phyloP scores from a whole-genome alignment of 1,140 invertebrate species.

The Drosophila murphyi region DNA sequence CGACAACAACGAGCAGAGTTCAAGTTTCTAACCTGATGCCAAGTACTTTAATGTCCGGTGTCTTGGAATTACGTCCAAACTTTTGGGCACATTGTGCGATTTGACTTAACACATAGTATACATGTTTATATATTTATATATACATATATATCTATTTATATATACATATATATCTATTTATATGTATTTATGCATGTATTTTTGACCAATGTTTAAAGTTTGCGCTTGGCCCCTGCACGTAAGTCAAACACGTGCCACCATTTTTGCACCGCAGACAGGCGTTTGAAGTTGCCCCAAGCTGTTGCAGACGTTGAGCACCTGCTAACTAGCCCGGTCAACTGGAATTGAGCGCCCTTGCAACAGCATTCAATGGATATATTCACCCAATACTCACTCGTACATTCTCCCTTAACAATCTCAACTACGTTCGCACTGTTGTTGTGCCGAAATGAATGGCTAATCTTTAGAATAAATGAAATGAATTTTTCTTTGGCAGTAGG shows the following conservation, averaged over 20 bases:
- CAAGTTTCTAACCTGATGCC: constrained; percentile 59
- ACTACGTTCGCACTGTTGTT: neutral
- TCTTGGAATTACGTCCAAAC: constrained; percentile 47
- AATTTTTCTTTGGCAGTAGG: constrained; percentile 59
- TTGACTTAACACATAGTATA: constrained; percentile 44
- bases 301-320: constrained; percentile 47
- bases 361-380: constrained; percentile 42
- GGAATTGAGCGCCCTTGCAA: constrained; percentile 58
- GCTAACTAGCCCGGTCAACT: constrained; percentile 64
- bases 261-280: constrained; percentile 20
- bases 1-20: constrained; percentile 31
- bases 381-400: constrained; percentile 4
- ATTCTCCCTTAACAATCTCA: neutral
- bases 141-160: neutral
- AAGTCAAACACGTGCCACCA: constrained; percentile 76
- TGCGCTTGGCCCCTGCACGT: constrained; percentile 60
- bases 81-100: constrained; percentile 51
- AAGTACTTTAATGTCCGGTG: constrained; percentile 72
- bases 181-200: constrained; percentile 9
- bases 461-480: constrained; percentile 82
- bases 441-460: constrained; percentile 76
- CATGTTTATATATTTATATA: constrained; percentile 1
- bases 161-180: neutral
- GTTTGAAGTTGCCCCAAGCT: constrained; percentile 32
- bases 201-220: constrained; percentile 70